These are phyloP conservation scores for Microcebus murinus DNA, from an alignment of 2,113 vertebrate genomes.

Conservation along the genomic window DNA sequence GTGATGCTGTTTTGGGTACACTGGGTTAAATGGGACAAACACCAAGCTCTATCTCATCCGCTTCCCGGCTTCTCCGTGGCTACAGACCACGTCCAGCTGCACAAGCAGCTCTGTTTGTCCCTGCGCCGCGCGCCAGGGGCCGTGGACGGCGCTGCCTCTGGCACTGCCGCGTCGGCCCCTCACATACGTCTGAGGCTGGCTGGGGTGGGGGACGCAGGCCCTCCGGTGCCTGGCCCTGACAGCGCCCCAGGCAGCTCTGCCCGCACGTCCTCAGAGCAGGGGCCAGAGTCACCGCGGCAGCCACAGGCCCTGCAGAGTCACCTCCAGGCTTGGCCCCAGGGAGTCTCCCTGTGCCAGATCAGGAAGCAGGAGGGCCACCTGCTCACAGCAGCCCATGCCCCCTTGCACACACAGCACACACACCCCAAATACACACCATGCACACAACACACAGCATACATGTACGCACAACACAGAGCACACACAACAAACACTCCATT, in stretches of 20 bases:
- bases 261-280: background rate
- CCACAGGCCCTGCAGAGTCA: too few species aligned
- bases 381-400: background rate
- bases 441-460: background rate
- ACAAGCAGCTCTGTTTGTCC: background rate
- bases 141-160: background rate
- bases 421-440: too few species aligned
- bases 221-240: background rate
- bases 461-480: background rate
- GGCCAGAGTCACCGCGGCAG: background rate
- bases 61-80: background rate
- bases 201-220: too few species aligned
- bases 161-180: fast-evolving
- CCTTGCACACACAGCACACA: background rate
- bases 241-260: background rate
- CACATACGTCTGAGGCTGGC: background rate
- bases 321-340: background rate
- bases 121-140: too few species aligned
- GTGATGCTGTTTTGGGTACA: fast-evolving
- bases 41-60: background rate
- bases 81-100: fast-evolving
- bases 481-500: background rate
- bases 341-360: background rate
- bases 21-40: fast-evolving
- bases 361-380: background rate